A percentile compares a stretch with the other conserved stretches of the same genome.
Evolutionary conservation across 2,113 vertebrate species (phyloP).

Genomic region (Ornithorhynchus anatinus): DNA sequence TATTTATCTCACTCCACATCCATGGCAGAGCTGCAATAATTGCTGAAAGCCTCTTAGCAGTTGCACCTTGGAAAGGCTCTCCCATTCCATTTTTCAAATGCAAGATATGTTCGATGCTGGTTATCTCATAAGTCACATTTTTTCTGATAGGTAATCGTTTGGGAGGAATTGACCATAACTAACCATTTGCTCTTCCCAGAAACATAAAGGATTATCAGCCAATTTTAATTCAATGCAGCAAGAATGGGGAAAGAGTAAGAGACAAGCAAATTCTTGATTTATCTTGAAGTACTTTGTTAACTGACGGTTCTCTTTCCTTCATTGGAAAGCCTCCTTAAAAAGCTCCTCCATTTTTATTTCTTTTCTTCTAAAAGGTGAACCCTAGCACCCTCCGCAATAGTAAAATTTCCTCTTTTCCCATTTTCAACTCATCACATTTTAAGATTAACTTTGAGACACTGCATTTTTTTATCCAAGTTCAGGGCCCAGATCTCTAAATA

Average conservation of each 20-base stretch:
- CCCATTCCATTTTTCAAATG: conserved; percentile 52
- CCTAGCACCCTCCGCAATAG: background rate
- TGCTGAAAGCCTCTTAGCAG: conserved; percentile 49
- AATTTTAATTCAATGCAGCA: conserved; percentile 35
- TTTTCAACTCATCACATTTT: background rate
- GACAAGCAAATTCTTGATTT: conserved; percentile 18
- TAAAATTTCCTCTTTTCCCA: background rate
- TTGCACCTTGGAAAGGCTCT: conserved; percentile 54
- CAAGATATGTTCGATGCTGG: conserved; percentile 40
- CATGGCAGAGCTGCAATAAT: conserved; percentile 29
- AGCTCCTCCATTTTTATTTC: too few relatives aligned
- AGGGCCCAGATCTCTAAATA: background rate
- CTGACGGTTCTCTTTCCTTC: background rate
- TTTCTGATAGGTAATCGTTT: conserved; percentile 62
- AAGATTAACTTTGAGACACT: background rate
- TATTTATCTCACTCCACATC: conserved; percentile 59
- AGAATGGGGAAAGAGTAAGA: conserved; percentile 40
- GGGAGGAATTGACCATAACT: conserved; percentile 51
- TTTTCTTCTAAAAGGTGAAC: conserved; percentile 1
- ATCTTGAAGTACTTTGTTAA: background rate
- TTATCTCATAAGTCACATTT: conserved; percentile 55
- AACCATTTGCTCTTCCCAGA: conserved; percentile 54
- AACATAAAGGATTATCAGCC: conserved; percentile 49
- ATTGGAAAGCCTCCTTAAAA: background rate
- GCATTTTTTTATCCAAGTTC: background rate